Evolutionary conservation across 1,140 invertebrate species (phyloP), one percentile per base, ranked within the genome.

Genomic region (Forficula auricularia): DNA sequence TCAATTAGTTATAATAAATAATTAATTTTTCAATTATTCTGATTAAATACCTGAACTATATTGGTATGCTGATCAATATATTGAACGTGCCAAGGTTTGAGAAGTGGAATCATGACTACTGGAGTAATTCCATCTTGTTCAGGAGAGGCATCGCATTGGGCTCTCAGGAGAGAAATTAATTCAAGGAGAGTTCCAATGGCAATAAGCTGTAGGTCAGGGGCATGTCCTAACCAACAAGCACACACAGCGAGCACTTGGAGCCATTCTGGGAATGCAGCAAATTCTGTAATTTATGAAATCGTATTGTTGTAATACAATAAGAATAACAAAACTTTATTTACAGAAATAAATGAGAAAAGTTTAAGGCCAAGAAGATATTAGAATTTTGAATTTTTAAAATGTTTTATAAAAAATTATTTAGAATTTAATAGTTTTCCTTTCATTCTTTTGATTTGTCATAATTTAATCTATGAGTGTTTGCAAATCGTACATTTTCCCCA

Each of bases 181-280:
- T 86, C 82, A 15, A 86, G 60, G n/a, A 85, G 58, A 3, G 80
- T 79, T 1, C 72, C 68, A 14, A 84, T 75, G 3, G 79, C 73
- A 0, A 72, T 67, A 15, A 81, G 62, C 50, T 83, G 78, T 1
- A 84, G 56, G 10, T 54, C 52, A 19, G 57, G 64, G 40, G 60
- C 68, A 42, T 66, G 66, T 10, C 64, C 63, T 0, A 79, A 57
- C 62, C 72, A 77, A 50, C 78, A 82, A 2, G 72, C 67, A 49
- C 73, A 77, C 1, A 77, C 70, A 2, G 80, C 63, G 1, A 87
- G 54, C 35, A 77, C 71, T 50, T 79, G 73, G 9, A 86, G 57
- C 82, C 82, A 86, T n/a, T 68, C 64, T 0, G 82, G 81, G n/a
- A 83, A 53, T n/a, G 63, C 52, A 13, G 33, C 15, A 10, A 34